These are phyloP conservation scores for Sebastes nivosus DNA, from an alignment of 2,797 vertebrate genomes.

Conservation along the genomic window DNA sequence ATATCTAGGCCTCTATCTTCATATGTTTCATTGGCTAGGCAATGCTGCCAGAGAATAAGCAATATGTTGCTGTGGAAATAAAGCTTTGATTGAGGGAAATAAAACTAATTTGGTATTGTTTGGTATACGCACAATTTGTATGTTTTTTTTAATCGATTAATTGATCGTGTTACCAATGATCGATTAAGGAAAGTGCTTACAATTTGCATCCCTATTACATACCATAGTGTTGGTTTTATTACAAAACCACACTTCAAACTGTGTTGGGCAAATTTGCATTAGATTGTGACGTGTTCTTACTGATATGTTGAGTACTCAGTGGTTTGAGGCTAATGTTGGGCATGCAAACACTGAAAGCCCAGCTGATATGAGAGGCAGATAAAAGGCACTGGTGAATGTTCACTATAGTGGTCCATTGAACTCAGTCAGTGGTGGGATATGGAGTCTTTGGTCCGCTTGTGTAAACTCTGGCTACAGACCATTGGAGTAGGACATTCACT, in stretches of 20 bases:
- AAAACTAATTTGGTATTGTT: too few relatives aligned
- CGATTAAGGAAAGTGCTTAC: too few relatives aligned
- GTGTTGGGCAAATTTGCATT: slow-evolving; percentile 16
- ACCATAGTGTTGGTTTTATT: not conserved
- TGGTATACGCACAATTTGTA: too few relatives aligned
- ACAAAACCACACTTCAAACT: not conserved
- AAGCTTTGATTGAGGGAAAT: too few relatives aligned
- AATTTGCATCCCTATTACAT: not conserved
- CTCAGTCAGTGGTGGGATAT: slow-evolving; percentile 25
- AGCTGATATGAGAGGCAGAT: slow-evolving; percentile 44
- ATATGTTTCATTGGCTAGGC: too few relatives aligned
- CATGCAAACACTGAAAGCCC: slow-evolving; percentile 31
- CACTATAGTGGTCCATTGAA: slow-evolving; percentile 24
- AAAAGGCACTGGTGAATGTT: slow-evolving; percentile 29
- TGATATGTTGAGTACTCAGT: slow-evolving; percentile 10
- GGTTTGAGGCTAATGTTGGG: not conserved
- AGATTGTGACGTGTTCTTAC: slow-evolving; percentile 16
- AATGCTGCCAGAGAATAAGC: too few relatives aligned
- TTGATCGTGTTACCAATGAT: too few relatives aligned
- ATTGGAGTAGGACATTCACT: not conserved
- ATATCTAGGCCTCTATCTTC: too few relatives aligned
- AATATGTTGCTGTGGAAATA: too few relatives aligned
- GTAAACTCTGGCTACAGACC: slow-evolving; percentile 35
- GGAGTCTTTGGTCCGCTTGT: slow-evolving; percentile 41
- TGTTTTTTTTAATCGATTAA: too few relatives aligned